These are phyloP conservation scores for Emydura subglobosa DNA, from an alignment of 2,113 vertebrate species.

Conservation along the genomic window DNA sequence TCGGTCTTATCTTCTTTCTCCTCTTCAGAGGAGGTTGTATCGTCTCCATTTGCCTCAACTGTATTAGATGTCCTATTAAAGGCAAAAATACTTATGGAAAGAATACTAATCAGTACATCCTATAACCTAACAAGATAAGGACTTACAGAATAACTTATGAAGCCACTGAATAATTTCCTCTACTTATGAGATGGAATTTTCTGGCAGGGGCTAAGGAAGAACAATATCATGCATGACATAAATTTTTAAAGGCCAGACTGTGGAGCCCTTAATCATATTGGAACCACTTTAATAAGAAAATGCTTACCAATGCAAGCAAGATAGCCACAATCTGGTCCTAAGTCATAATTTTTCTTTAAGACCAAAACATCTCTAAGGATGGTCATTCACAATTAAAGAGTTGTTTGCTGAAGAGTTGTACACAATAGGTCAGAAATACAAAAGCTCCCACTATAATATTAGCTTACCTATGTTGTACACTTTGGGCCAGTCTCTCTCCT, in stretches of 20 bases:
- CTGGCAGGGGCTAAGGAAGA: neutral
- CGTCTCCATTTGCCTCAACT: conserved; percentile 83
- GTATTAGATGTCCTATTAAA: conserved; percentile 78
- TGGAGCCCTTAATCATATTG: neutral
- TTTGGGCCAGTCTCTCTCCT: too few relatives aligned
- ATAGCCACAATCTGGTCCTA: neutral
- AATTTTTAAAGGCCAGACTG: neutral
- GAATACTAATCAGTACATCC: neutral
- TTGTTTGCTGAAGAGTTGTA: neutral
- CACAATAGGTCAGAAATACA: neutral
- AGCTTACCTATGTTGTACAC: neutral
- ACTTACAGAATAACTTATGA: neutral
- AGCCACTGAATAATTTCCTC: neutral
- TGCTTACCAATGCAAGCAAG: neutral
- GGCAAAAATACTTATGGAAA: neutral
- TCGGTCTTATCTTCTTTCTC: conserved; percentile 81
- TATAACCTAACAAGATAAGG: neutral
- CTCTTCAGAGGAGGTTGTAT: conserved; percentile 88
- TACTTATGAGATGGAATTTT: neutral
- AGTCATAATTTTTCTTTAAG: neutral
- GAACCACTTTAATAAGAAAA: neutral
- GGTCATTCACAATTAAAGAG: neutral
- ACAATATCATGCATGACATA: neutral
- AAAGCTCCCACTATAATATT: neutral
- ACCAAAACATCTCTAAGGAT: neutral